Base-by-base conservation (phyloP, 2,113 vertebrate species). In the Syngnathus floridae region DNA sequence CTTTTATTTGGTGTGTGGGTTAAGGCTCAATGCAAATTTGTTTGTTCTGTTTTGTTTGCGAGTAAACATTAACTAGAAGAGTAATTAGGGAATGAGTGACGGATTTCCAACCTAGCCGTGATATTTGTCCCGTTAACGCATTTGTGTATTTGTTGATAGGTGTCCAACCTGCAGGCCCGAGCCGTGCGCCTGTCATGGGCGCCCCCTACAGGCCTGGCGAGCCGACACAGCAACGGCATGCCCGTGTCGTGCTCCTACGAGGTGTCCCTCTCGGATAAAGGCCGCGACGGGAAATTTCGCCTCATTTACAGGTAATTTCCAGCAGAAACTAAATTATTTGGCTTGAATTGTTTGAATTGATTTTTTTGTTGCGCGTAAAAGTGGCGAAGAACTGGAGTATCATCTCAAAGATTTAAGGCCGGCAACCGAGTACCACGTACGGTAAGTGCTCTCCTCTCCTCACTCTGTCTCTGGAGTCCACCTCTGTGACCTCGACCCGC, bases 331-430 rank as follows among this genome's bases (percentile, higher is more conserved):
- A 0, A 14, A 7, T 4, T 14, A 31, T 31, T 3, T 31, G 26
- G 26, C 26, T 49, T 49, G 6, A 19, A 49, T 49, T 49, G 1
- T n/a, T 45, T 8, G 40, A 1, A 4, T 0, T 45, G 9, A 16
- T 13, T 66, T 45, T 16, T 36, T 12, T 60, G 9, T 64, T 40
- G 76, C 19, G 79, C 88, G 88, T 14, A 26, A 73, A 79, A 98
- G 96, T 79, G 96, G 96, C 76, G 96, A 97, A 89, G 95, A 98
- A 81, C 86, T 96, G 87, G 94, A 97, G 86, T 96, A 91, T 83
- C 93, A 92, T 84, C 90, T 99, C 87, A 96, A 93, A 88, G 96
- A 99, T 84, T 91, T 99, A 74, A 91, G 94, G 90, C 96, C 96
- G 77, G 94, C 94, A 64, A 94, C 94, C 48, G 96, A 99, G 84